phyloP scores from a whole-genome alignment of 2,888 invertebrate species.

The Cantharis flavilabris region DNA sequence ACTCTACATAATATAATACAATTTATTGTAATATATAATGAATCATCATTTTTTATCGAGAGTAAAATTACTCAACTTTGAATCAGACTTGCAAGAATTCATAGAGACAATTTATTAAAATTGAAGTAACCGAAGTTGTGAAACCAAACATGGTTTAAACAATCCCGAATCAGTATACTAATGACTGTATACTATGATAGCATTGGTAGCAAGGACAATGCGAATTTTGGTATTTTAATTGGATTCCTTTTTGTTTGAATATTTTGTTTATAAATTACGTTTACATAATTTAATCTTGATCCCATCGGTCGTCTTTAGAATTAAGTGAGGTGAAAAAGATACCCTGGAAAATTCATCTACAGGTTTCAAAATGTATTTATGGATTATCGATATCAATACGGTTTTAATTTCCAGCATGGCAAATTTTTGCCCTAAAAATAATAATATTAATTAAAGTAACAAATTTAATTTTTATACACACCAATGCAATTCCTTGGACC shows the following conservation, averaged over 20 bases:
- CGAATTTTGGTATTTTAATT: too few relatives aligned
- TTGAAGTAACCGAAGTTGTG: too few relatives aligned
- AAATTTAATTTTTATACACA: constrained; percentile 39
- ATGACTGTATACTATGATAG: too few relatives aligned
- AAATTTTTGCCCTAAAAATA: constrained; percentile 68
- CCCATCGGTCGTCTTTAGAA: constrained; percentile 56
- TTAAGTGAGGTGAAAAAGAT: constrained; percentile 56
- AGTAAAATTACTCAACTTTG: too few relatives aligned
- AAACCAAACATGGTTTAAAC: too few relatives aligned
- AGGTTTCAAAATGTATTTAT: constrained; percentile 59
- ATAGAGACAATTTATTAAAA: too few relatives aligned
- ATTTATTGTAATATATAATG: too few relatives aligned
- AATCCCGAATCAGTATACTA: too few relatives aligned
- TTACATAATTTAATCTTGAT: constrained; percentile 50
- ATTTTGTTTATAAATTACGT: not conserved
- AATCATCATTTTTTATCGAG: too few relatives aligned
- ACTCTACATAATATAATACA: too few relatives aligned
- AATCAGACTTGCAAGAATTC: too few relatives aligned
- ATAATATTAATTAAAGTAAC: not conserved
- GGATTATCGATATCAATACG: constrained; percentile 60
- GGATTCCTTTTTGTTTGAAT: not conserved
- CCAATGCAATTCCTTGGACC: constrained; percentile 73
- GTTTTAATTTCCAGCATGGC: constrained; percentile 68
- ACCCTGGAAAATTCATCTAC: constrained; percentile 57
- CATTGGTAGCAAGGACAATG: too few relatives aligned